Evolutionary conservation across 2,888 invertebrate species (phyloP), one percentile per base, ranked within the genome.

Genomic region (Heliconius charithonia): DNA sequence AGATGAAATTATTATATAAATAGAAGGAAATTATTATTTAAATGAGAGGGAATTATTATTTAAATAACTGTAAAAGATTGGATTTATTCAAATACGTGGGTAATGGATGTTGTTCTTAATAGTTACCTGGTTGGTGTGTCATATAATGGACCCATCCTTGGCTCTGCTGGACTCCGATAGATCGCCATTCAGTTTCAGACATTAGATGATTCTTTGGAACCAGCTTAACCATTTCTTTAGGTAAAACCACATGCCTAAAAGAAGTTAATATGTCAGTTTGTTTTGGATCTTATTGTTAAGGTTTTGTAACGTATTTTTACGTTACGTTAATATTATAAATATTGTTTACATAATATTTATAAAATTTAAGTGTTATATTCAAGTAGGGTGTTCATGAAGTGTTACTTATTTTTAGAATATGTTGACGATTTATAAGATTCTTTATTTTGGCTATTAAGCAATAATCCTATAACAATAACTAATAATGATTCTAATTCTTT

Each of bases 141-240:
- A 99, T 99, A 86, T 99, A 99, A 92, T 99, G 99, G 22, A 98
- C 96, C 99, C 99, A 99, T 75, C 99, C 99, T 85, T 98, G 97
- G 86, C 98, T 98, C 91, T 99, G 99, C 91, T 99, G 98, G 0
- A 99, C 98, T 1, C 99, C 99, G 82, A 99, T 97, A 78, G 97
- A 95, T 87, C 99, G 96, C 99, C 99, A 99, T 93, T 99, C 99
- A 71, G 96, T 95, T 91, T 99, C 99, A 0, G 97, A 96, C 98
- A 99, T 98, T 81, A 99, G 94, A 91, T 98, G 98, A 76, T 97
- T 97, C 92, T 97, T 98, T 0, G 99, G 99, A 37, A 99, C 97
- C 81, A 97, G 92, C 89, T 98, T 98, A 0, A 97, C 97, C 92
- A 99, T 96, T 84, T 99, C 99, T 90, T 98, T 98, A 0, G 99